These are phyloP conservation scores for Salvelinus fontinalis DNA, from an alignment of 2,113 vertebrate genomes.

Conservation along the genomic window DNA sequence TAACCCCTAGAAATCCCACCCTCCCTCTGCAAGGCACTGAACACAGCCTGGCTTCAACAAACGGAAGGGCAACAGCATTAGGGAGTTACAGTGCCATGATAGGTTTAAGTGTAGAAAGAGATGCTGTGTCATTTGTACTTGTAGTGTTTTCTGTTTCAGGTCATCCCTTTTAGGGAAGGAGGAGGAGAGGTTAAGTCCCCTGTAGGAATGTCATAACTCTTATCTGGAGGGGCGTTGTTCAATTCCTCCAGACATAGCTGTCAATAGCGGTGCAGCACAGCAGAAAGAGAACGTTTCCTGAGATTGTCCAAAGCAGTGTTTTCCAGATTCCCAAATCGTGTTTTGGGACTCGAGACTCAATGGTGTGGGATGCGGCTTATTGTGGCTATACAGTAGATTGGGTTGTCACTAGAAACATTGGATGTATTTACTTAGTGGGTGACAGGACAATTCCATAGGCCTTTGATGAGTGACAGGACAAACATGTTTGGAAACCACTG, in stretches of 20 bases:
- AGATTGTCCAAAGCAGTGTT: conserved; percentile 7
- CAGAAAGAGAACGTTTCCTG: neutral
- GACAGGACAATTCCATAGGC: too few species aligned
- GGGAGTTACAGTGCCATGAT: conserved; percentile 26
- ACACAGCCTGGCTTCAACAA: neutral
- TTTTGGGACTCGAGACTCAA: too few species aligned
- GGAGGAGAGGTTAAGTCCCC: neutral
- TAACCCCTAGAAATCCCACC: conserved; percentile 30
- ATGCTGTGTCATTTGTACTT: neutral
- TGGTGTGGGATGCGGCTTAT: too few species aligned
- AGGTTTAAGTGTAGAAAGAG: conserved; percentile 21
- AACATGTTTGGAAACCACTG: neutral
- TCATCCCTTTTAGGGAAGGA: conserved; percentile 10
- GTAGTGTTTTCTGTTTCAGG: conserved; percentile 32
- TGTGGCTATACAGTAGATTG: too few species aligned
- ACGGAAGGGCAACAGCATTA: conserved; percentile 3
- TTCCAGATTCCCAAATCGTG: too few species aligned
- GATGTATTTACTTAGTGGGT: too few species aligned
- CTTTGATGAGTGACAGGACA: neutral
- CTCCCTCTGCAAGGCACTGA: conserved; percentile 15
- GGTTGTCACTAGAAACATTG: too few species aligned
- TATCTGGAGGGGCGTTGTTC: neutral
- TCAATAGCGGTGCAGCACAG: neutral
- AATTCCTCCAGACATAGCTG: neutral
- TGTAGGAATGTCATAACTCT: conserved; percentile 27